Percentiles rank a stretch among this genome's conserved stretches.
Evolutionary conservation across 2,888 invertebrate species (phyloP).

Genomic region (Congeria kusceri): DNA sequence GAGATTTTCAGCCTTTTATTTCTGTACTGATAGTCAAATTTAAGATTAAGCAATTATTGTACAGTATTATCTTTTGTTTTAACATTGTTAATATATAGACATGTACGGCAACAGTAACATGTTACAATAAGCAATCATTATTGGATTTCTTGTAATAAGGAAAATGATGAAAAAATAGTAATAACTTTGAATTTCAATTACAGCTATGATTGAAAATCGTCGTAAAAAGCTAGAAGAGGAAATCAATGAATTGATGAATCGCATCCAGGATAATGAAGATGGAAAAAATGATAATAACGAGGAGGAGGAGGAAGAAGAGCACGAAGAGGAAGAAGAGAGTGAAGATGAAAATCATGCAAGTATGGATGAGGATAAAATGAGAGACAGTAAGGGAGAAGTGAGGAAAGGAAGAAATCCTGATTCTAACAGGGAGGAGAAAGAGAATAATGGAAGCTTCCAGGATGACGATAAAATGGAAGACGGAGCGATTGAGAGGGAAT

Average conservation of each 20-base stretch:
- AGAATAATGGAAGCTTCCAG: conserved; percentile 46
- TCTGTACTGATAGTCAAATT: no score
- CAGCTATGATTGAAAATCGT: conserved; percentile 77
- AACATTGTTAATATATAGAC: no score
- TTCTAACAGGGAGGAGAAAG: conserved; percentile 44
- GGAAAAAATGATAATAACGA: conserved; percentile 54
- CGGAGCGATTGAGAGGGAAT: conserved; percentile 43
- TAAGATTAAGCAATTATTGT: no score
- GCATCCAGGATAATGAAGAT: conserved; percentile 53
- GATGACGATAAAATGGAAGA: conserved; percentile 43
- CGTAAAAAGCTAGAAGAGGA: conserved; percentile 76
- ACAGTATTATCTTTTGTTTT: no score
- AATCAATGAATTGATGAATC: conserved; percentile 76
- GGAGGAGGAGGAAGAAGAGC: conserved; percentile 47
- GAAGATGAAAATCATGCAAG: conserved; percentile 33
- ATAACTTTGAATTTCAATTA: conserved; percentile 41
- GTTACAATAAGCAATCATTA: no score
- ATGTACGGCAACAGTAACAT: no score
- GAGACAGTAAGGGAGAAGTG: conserved; percentile 49
- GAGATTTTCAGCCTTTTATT: no score
- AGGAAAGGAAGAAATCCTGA: conserved; percentile 27
- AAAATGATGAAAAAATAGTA: no score
- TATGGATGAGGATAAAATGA: conserved; percentile 36
- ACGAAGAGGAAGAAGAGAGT: conserved; percentile 33
- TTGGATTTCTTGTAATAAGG: no score